Evolutionary conservation across 2,113 vertebrate species (phyloP).

Genomic region (Sardina pilchardus): DNA sequence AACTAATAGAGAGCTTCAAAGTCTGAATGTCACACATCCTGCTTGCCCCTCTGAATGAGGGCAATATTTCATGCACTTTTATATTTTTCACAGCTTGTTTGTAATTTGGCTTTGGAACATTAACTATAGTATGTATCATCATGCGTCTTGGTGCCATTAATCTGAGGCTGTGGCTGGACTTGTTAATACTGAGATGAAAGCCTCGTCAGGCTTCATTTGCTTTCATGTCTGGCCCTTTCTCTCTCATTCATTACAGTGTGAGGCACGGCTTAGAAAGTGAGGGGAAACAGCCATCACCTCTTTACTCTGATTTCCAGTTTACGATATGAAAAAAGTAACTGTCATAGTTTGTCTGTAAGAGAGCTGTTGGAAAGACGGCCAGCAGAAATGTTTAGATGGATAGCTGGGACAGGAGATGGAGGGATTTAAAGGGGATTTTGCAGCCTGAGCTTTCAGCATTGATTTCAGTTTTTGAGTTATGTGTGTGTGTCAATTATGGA

Average conservation of each 20-base stretch:
- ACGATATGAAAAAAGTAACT: neutral
- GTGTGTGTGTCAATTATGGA: neutral
- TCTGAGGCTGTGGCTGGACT: too few relatives aligned
- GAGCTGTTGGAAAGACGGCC: neutral
- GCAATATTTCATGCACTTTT: too few relatives aligned
- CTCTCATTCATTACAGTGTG: conserved; percentile 21
- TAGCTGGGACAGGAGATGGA: neutral
- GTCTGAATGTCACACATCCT: too few relatives aligned
- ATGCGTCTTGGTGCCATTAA: too few relatives aligned
- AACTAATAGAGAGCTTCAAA: too few relatives aligned
- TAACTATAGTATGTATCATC: too few relatives aligned
- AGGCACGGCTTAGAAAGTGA: neutral
- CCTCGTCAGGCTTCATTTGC: neutral
- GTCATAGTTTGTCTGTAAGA: neutral
- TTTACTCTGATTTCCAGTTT: neutral
- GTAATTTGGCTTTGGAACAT: too few relatives aligned
- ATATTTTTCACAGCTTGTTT: too few relatives aligned
- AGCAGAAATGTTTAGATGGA: neutral
- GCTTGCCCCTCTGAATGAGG: too few relatives aligned
- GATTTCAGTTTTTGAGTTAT: neutral
- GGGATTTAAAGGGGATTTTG: neutral
- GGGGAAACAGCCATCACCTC: neutral
- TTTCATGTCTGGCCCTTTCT: conserved; percentile 1
- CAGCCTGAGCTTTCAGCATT: neutral
- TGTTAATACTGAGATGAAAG: too few relatives aligned